These are phyloP conservation scores for Lithodes maja DNA, from an alignment of 2,888 invertebrate species.

Conservation along the genomic window DNA sequence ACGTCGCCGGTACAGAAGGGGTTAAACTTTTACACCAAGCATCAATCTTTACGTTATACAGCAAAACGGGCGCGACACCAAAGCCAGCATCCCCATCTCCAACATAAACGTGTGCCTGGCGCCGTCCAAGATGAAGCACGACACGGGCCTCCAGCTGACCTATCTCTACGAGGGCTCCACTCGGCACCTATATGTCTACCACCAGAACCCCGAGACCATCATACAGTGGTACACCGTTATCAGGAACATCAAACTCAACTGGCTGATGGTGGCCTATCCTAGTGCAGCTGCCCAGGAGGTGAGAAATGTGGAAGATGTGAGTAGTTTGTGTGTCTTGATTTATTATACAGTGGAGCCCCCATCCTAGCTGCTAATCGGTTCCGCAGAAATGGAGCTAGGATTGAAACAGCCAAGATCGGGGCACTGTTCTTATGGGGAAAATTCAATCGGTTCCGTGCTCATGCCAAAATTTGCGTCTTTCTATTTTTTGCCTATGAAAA, in stretches of 20 bases:
- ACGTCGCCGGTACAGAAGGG: no score
- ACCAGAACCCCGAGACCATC: slow-evolving; percentile 89
- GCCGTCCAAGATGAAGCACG: slow-evolving; percentile 85
- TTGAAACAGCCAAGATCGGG: no score
- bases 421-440: no score
- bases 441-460: no score
- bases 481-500: no score
- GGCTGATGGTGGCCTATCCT: slow-evolving; percentile 89
- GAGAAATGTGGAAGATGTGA: slow-evolving; percentile 12
- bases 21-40: not conserved
- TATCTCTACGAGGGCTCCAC: slow-evolving; percentile 90
- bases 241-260: slow-evolving; percentile 87
- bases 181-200: slow-evolving; percentile 89
- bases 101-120: slow-evolving; percentile 90
- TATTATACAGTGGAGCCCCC: no score
- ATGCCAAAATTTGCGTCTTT: no score
- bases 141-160: slow-evolving; percentile 88
- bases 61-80: slow-evolving; percentile 66
- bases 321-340: no score
- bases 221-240: slow-evolving; percentile 91
- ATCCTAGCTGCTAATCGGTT: no score
- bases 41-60: not conserved
- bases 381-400: no score
- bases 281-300: slow-evolving; percentile 82
- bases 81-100: slow-evolving; percentile 81